Evolutionary conservation across 2,797 vertebrate genomes (phyloP).

Genomic region (Tokudaia tokunoshimensis): DNA sequence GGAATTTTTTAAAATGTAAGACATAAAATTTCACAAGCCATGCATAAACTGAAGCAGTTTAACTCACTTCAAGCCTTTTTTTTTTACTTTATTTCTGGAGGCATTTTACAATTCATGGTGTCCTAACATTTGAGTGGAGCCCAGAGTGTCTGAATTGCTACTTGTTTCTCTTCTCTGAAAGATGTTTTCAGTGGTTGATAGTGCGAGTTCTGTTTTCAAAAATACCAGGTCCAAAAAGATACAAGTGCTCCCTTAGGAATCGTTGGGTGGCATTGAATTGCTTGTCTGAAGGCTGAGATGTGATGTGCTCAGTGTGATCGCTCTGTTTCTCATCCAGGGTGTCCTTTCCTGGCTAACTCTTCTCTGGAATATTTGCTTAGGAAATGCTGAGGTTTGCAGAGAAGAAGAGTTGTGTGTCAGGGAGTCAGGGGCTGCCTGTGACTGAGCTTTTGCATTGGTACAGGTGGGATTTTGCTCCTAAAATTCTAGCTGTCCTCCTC

Average conservation of each 20-base stretch:
- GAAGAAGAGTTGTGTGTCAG: not conserved
- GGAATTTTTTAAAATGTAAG: not conserved
- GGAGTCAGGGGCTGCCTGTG: not conserved
- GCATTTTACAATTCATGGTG: slow-evolving; percentile 66
- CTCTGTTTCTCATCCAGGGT: not conserved
- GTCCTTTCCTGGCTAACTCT: slow-evolving; percentile 50
- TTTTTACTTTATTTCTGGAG: slow-evolving; percentile 60
- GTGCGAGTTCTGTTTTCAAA: slow-evolving; percentile 79
- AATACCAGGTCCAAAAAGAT: slow-evolving; percentile 63
- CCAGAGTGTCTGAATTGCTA: slow-evolving; percentile 70
- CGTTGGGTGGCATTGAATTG: slow-evolving; percentile 49
- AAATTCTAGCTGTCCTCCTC: not conserved
- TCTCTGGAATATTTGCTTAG: slow-evolving; percentile 67
- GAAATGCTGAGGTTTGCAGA: slow-evolving; percentile 35
- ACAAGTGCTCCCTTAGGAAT: slow-evolving; percentile 75
- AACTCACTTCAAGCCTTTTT: slow-evolving; percentile 33
- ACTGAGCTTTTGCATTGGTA: not conserved
- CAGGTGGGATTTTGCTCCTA: not conserved
- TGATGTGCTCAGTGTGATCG: slow-evolving; percentile 38
- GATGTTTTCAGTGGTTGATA: slow-evolving; percentile 76
- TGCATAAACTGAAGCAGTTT: not conserved
- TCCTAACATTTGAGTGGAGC: slow-evolving; percentile 62
- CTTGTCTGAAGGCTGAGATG: slow-evolving; percentile 45
- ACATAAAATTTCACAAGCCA: slow-evolving; percentile 47
- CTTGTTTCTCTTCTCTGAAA: slow-evolving; percentile 78